Base-by-base conservation (phyloP, 2,888 invertebrate genomes). In the Meliscaeva auricollis region DNA sequence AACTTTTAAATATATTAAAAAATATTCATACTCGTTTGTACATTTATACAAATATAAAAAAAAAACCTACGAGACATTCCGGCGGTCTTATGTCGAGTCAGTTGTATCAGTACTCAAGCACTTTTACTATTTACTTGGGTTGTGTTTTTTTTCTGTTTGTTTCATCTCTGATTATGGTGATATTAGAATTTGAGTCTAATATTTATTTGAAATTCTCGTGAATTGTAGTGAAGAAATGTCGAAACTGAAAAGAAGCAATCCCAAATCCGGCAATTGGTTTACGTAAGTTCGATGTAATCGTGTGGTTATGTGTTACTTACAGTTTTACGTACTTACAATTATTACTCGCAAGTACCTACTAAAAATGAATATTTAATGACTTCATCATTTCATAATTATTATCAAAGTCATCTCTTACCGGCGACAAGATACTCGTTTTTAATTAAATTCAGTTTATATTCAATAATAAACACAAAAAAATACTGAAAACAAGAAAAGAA, bases 181-280 rank as follows among this genome's bases (percentile, higher is more conserved):
- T 80, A 26, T 9, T 9, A 62, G 41, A 17, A 56, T 35, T 52
- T 38, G 30, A 64, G 20, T 74, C 17, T 30, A 9, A 52, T 9
- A 46, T 72, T 9, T 8, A 44, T 79, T 70, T 56, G 22, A 74
- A 62, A 56, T 58, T 52, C 1, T 58, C 58, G 38, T 58, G 58
- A 35, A 38, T 46, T 73, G 9, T n/a, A 13, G 35, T 38, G n/a
- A 58, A 22, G 22, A 69, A 35, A 60, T 87, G 82, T 74, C 80
- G n/a, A 78, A 77, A 58, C 75, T 89, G 68, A 88, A 88, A 79
- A 89, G 88, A 75, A 88, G 89, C 80, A 90, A 90, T 89, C 88
- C 90, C 87, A 90, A 90, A 88, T 90, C 89, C 88, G 91, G 91
- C 88, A 91, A 91, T 90, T 91, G 91, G 91, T 91, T 91, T 91